A percentile compares a stretch with the other conserved stretches of the same genome.
Evolutionary conservation across 2,797 vertebrate genomes (phyloP).

Genomic region (Kryptolebias ocellatus): DNA sequence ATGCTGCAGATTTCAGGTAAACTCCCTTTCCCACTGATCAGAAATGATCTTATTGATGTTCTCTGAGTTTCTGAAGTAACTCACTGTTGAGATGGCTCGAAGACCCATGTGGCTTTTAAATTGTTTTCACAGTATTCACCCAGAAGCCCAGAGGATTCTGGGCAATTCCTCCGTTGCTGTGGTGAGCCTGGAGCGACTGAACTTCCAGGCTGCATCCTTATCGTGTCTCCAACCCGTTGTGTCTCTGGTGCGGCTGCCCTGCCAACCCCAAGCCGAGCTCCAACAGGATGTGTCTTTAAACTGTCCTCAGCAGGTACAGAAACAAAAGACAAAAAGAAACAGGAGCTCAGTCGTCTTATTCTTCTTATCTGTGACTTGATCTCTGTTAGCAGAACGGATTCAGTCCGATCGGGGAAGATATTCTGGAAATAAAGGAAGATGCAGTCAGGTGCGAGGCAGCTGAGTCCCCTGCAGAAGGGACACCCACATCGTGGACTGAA

Average conservation of each 20-base stretch:
- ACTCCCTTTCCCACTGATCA: neutral
- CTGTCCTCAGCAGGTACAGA: slow-evolving; percentile 50
- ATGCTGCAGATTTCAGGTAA: too few relatives aligned
- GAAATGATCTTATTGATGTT: neutral
- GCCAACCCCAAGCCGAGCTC: slow-evolving; percentile 14
- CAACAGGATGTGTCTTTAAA: neutral
- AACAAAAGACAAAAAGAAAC: neutral
- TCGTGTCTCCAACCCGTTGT: slow-evolving; percentile 72
- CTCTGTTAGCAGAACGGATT: slow-evolving; percentile 49
- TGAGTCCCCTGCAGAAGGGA: slow-evolving; percentile 19
- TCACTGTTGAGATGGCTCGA: too few relatives aligned
- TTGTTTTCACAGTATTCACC: slow-evolving; percentile 61
- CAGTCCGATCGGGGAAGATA: slow-evolving; percentile 14
- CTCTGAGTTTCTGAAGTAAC: neutral
- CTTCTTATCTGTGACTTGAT: neutral
- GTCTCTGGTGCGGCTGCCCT: slow-evolving; percentile 50
- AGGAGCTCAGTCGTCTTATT: neutral
- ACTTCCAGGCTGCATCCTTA: slow-evolving; percentile 74
- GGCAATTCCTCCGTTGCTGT: slow-evolving; percentile 85
- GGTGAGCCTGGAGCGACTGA: slow-evolving; percentile 89
- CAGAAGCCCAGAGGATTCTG: slow-evolving; percentile 72
- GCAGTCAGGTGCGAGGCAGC: slow-evolving; percentile 4
- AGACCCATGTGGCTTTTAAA: neutral
- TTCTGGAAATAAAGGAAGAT: slow-evolving; percentile 20
- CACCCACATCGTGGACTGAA: slow-evolving; percentile 49